Base-by-base conservation (phyloP, 2,113 vertebrate genomes). In the Tachycineta bicolor region DNA sequence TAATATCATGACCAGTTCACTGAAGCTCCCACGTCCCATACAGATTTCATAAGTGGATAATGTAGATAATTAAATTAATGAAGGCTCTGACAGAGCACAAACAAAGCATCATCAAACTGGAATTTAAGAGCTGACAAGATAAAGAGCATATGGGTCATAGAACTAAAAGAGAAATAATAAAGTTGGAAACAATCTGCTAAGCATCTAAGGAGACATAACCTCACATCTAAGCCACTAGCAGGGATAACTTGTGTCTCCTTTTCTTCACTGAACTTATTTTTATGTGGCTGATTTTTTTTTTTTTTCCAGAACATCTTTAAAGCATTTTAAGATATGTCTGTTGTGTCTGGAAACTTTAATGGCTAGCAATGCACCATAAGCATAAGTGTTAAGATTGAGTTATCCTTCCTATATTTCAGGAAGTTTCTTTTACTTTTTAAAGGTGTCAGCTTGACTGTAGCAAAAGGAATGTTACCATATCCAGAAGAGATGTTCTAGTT, bases 11-110 rank as follows among this genome's bases (percentile, higher is more conserved):
- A 33, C 37, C 68, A 78, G 12, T 23, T 89, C 39, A 47, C 26
- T 68, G 29, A 63, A 76, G 63, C 53, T 79, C 24, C 41, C 31
- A 25, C 47, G 31, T 71, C 29, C 52, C 37, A 34, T 47, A 19
- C 6, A 37, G 52, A 52, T 71, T 67, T 93, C 20, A n/a, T 46
- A 34, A 22, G 56, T 25, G 68, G 43, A 75, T 59, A 74, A 68
- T 37, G 28, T 28, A 73, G 78, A 65, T 80, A 90, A 94, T 90
- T 94, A 78, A 47, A 78, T 62, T 90, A 93, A 90, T 80, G 28
- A 93, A 58, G n/a, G 47, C 56, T 68, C 58, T 94, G 50, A 68
- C 22, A 52, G 26, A 46, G 11, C 39, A 69, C 12, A 14, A 94
- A 59, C 64, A 87, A 95, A 74, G 12, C 13, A 64, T 91, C 55